Conservation (phyloP, 2,888 invertebrate genomes). For the Drosophila demipolita region DNA sequence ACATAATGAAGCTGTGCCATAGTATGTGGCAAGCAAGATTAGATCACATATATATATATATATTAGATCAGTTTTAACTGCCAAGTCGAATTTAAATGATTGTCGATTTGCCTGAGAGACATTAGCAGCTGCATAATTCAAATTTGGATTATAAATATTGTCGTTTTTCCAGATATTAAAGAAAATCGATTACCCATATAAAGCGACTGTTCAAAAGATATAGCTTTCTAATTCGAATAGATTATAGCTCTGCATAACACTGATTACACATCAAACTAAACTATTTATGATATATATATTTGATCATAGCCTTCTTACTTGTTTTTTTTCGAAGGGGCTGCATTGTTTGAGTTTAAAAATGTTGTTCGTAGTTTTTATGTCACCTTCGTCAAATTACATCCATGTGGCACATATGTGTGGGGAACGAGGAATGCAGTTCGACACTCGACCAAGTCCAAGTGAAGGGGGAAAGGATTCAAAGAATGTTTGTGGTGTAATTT, state of each 20-base stretch:
- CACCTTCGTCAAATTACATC: constrained; percentile 70
- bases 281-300: neutral
- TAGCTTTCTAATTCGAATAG: neutral
- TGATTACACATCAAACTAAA: neutral
- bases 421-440: neutral
- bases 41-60: neutral
- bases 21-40: neutral
- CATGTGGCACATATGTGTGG: constrained; percentile 19
- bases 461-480: constrained; percentile 11
- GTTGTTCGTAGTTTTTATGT: constrained; percentile 63
- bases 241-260: neutral
- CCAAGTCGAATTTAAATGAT: neutral
- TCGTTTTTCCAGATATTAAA: neutral
- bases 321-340: neutral
- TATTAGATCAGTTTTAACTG: neutral
- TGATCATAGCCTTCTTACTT: neutral
- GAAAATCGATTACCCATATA: neutral
- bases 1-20: neutral
- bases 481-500: constrained; percentile 17
- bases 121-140: neutral
- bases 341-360: constrained; percentile 64
- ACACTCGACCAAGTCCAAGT: neutral
- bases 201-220: neutral
- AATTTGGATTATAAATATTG: neutral
- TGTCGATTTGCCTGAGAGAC: neutral